Evolutionary conservation across 1,140 invertebrate species (phyloP).

Genomic region (Zaprionus kolodkinae): DNA sequence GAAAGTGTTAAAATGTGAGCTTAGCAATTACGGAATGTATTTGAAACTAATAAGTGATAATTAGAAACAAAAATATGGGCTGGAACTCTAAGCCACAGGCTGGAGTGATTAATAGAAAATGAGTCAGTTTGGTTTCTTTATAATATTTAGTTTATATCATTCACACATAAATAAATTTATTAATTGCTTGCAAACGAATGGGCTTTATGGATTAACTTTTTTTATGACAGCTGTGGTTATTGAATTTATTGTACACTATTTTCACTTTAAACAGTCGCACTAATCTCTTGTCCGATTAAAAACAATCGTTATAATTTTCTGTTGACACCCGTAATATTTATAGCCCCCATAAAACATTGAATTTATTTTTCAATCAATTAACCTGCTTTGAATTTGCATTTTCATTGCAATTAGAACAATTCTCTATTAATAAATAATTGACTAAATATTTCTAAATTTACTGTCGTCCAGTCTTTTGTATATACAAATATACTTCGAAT

Average conservation of each 20-base stretch:
- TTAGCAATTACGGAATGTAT: conserved; percentile 25
- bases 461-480: neutral
- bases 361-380: conserved; percentile 9
- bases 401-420: neutral
- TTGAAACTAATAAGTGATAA: conserved; percentile 25
- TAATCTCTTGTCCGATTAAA: conserved; percentile 24
- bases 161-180: neutral
- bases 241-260: conserved; percentile 14
- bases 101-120: conserved; percentile 5
- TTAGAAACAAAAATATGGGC: conserved; percentile 1
- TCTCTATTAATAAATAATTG: neutral
- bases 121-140: neutral
- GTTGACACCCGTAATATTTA: conserved; percentile 9
- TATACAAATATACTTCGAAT: neutral
- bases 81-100: neutral
- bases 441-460: conserved; percentile 3
- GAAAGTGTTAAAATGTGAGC: conserved; percentile 38
- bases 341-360: neutral
- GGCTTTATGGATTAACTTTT: conserved; percentile 8
- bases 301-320: conserved; percentile 8
- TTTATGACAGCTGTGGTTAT: conserved; percentile 5
- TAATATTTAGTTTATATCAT: neutral
- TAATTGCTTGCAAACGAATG: conserved; percentile 6
- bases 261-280: conserved; percentile 3
- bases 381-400: conserved; percentile 6